phyloP scores from a whole-genome alignment of 2,888 invertebrate species.

The Caenorhabditis uteleia region DNA sequence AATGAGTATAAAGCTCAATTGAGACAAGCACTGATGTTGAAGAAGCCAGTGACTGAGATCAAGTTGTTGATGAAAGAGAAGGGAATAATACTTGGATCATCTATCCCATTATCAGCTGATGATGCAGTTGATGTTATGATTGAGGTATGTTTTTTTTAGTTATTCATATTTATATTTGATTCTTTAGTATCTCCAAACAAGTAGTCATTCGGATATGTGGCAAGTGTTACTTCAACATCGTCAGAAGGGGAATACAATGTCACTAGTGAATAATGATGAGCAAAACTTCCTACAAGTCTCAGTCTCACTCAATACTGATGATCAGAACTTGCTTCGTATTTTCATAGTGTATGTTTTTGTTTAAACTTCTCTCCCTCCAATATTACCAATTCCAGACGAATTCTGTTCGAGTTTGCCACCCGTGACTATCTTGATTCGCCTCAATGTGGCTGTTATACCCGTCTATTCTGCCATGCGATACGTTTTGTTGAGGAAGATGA shows the following conservation, averaged over 20 bases:
- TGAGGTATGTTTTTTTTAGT: background rate
- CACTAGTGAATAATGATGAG: constrained; percentile 25
- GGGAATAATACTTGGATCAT: constrained; percentile 11
- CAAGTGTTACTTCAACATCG: constrained; percentile 12
- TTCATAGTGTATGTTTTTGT: constrained; percentile 8
- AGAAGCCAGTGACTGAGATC: constrained; percentile 9
- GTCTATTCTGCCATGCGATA: constrained; percentile 28
- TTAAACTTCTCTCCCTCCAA: background rate
- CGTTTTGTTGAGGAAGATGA: constrained; percentile 8
- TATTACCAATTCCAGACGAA: constrained; percentile 10
- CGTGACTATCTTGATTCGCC: constrained; percentile 13
- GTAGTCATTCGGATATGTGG: constrained; percentile 27
- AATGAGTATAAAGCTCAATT: constrained; percentile 6
- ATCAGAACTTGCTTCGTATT: constrained; percentile 9
- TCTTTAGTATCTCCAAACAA: constrained; percentile 11
- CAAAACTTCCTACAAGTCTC: constrained; percentile 28
- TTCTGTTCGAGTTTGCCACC: constrained; percentile 10
- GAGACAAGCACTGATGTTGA: constrained; percentile 27
- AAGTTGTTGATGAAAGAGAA: constrained; percentile 20
- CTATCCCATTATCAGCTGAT: constrained; percentile 9
- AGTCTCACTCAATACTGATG: constrained; percentile 8
- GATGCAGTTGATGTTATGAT: constrained; percentile 37
- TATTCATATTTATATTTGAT: background rate
- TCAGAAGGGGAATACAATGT: constrained; percentile 5
- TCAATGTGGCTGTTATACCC: constrained; percentile 15